phyloP scores from a whole-genome alignment of 1,140 invertebrate species.

The Pollicipes pollicipes region DNA sequence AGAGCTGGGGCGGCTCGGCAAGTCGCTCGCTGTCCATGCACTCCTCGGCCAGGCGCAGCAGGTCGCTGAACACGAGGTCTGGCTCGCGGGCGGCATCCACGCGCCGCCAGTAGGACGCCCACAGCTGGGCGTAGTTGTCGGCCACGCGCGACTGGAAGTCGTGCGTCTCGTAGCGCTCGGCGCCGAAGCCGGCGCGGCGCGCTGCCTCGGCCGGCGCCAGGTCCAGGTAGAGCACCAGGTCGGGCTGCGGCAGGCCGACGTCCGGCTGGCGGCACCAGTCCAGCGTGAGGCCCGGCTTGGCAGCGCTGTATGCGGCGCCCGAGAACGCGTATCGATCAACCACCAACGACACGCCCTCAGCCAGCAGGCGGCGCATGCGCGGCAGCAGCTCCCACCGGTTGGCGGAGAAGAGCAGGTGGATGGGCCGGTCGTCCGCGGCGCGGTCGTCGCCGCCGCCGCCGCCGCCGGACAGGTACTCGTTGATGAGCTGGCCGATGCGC shows the following conservation, averaged over 20 bases:
- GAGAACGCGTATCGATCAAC: conserved; percentile 81
- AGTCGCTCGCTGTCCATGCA: neutral
- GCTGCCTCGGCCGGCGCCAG: conserved; percentile 38
- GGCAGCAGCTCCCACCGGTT: conserved; percentile 43
- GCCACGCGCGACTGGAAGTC: conserved; percentile 60
- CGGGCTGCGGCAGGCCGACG: conserved; percentile 63
- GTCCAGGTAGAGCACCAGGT: conserved; percentile 62
- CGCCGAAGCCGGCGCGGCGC: conserved; percentile 53
- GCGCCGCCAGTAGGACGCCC: neutral
- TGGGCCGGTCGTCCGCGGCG: conserved; percentile 58
- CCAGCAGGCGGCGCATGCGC: conserved; percentile 43
- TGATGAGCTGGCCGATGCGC: conserved; percentile 59
- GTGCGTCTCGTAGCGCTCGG: conserved; percentile 60
- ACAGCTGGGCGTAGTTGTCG: conserved; percentile 42
- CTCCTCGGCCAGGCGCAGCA: neutral
- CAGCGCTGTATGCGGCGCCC: conserved; percentile 64
- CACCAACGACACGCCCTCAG: conserved; percentile 55
- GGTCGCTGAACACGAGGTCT: neutral
- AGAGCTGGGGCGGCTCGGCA: neutral
- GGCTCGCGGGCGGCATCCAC: neutral
- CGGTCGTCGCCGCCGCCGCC: no score
- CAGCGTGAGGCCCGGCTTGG: conserved; percentile 50
- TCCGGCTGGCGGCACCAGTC: conserved; percentile 75
- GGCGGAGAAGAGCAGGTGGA: conserved; percentile 79
- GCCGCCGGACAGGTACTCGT: conserved; percentile 43